Conservation (phyloP, 2,797 vertebrate genomes). For the Spheniscus humboldti region DNA sequence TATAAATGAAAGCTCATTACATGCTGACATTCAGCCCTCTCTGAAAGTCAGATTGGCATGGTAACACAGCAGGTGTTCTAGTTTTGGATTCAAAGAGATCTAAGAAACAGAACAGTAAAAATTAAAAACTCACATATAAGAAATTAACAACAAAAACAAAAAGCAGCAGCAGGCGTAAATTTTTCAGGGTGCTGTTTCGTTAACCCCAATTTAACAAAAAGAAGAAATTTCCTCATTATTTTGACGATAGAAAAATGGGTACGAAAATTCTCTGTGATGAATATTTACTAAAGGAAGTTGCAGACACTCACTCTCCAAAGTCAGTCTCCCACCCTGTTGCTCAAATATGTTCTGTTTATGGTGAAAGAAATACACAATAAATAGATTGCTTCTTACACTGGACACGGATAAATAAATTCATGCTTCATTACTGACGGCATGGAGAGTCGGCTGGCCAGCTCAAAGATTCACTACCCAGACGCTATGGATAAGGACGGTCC, state of each 20-base stretch:
- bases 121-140: background rate
- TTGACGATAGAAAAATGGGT: background rate
- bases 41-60: slow-evolving; percentile 19
- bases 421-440: background rate
- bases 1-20: slow-evolving; percentile 15
- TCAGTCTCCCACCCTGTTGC: background rate
- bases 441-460: background rate
- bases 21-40: background rate
- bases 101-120: background rate
- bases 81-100: background rate
- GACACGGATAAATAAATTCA: background rate
- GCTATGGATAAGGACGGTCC: background rate
- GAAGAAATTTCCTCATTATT: background rate
- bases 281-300: background rate
- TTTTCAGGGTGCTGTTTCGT: background rate
- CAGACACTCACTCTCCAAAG: background rate
- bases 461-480: background rate
- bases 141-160: background rate
- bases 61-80: background rate
- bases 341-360: background rate
- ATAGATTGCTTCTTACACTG: background rate
- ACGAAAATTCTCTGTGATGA: background rate
- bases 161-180: background rate
- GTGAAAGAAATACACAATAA: background rate
- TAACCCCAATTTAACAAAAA: background rate